Base-by-base conservation (phyloP, 2,888 invertebrate genomes). In the Synanthedon myopaeformis region DNA sequence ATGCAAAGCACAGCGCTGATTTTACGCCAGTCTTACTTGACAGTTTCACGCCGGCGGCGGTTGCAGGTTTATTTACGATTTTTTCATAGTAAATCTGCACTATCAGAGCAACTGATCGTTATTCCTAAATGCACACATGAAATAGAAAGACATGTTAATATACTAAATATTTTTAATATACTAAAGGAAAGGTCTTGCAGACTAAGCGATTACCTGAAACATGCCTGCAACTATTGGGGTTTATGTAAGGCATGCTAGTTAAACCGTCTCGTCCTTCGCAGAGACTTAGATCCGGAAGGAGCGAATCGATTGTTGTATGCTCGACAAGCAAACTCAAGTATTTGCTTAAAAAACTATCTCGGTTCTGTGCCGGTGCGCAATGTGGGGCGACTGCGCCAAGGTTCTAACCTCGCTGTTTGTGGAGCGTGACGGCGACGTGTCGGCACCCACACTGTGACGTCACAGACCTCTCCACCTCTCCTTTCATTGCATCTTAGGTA, bases 371-470 rank as follows among this genome's bases (percentile, higher is more conserved):
- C 71, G 76, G 76, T 77, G 84, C 73, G 82, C 84, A 82, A 82
- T 81, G 83, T 82, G 79, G 84, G 81, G 75, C 82, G 76, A 62
- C 68, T 66, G 66, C 82, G 75, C 42, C 86, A 86, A 87, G 87
- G 86, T 79, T 85, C 69, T 75, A 83, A 74, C 86, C 87, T 86
- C 82, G 85, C 72, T 69, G 84, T 86, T 86, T 86, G 86, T 87
- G 86, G 86, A 87, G 86, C 87, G 82, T 82, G 82, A 85, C 87
- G 80, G 74, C 81, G 81, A 84, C 85, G 85, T 85, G 85, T 79
- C 69, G 81, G 85, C 86, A 86, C 85, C 86, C 83, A 84, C 71
- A 65, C 61, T 68, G 68, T 84, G 82, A 85, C 86, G 85, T 85
- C 84, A 85, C 35, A n/a, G 41, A 10, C 14, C 12, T 28, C 28